Evolutionary conservation across 1,140 invertebrate genomes (phyloP).

Genomic region (Cydia pomonella): DNA sequence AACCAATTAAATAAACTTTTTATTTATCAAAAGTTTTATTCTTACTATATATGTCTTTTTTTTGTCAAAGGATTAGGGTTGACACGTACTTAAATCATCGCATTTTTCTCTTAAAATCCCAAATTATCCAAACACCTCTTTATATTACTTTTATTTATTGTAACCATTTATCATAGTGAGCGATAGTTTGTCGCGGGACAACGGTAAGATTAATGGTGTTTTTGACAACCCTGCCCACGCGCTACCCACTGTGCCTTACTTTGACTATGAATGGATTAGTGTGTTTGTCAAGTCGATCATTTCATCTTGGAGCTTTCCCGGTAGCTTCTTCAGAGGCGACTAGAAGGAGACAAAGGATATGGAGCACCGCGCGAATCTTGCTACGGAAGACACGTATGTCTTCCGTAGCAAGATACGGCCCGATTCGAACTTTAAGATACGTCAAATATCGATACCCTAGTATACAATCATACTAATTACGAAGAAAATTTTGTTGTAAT

Average conservation of each 20-base stretch:
- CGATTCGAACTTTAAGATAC: no score
- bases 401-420: no score
- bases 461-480: no score
- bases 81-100: background rate
- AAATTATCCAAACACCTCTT: constrained; percentile 3
- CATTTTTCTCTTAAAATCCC: background rate
- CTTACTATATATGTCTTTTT: no score
- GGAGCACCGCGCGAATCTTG: no score
- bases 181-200: constrained; percentile 26
- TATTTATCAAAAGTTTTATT: no score
- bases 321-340: background rate
- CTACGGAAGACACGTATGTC: no score
- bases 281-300: background rate
- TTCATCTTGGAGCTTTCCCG: background rate
- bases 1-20: no score
- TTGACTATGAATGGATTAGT: constrained; percentile 21
- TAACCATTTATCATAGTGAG: constrained; percentile 26
- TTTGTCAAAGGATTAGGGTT: background rate
- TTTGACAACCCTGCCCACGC: constrained; percentile 30
- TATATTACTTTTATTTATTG: constrained; percentile 9
- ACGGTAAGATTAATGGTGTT: constrained; percentile 25
- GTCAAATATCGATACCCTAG: no score
- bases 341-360: no score
- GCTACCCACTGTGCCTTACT: constrained; percentile 27
- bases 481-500: no score